Percentiles rank a stretch among this genome's conserved stretches.
phyloP scores from a whole-genome alignment of 1,140 invertebrate species.

The Anoplophora glabripennis region DNA sequence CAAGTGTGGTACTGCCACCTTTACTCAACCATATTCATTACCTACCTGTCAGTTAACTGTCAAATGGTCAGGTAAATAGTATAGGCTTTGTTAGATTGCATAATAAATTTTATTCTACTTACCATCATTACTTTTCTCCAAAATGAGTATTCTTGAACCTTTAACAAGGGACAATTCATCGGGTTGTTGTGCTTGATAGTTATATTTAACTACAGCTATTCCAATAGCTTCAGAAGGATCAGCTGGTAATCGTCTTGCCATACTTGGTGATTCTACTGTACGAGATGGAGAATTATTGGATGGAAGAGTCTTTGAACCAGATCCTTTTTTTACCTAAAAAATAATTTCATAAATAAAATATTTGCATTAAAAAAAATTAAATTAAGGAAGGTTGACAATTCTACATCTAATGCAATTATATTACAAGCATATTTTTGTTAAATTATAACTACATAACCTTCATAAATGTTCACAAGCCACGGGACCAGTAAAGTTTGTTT shows the following conservation, averaged over 20 bases:
- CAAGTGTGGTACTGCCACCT: too few relatives aligned
- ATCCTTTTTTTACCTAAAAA: constrained; percentile 49
- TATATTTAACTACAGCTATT: constrained; percentile 93
- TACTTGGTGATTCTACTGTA: constrained; percentile 72
- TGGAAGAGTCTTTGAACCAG: constrained; percentile 80
- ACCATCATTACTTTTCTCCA: constrained; percentile 97
- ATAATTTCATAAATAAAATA: not conserved
- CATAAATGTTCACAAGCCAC: not conserved
- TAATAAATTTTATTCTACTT: constrained; percentile 23
- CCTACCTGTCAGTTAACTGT: too few relatives aligned
- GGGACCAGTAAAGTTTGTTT: too few relatives aligned
- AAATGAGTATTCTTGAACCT: constrained; percentile 85
- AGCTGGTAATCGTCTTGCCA: constrained; percentile 69
- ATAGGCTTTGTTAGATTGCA: too few relatives aligned
- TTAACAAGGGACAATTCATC: constrained; percentile 93
- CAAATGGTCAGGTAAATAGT: too few relatives aligned
- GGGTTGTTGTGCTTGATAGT: constrained; percentile 95
- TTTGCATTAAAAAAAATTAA: not conserved
- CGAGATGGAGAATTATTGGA: constrained; percentile 77
- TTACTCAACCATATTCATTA: too few relatives aligned
- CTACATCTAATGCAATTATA: too few relatives aligned
- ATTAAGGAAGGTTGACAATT: too few relatives aligned
- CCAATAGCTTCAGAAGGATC: constrained; percentile 85
- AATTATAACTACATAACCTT: not conserved
- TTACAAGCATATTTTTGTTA: too few relatives aligned